Evolutionary conservation across 92 coral and sea anemone species (phyloP), one percentile per base, ranked within the genome.

Genomic region (Phenganax marumi): DNA sequence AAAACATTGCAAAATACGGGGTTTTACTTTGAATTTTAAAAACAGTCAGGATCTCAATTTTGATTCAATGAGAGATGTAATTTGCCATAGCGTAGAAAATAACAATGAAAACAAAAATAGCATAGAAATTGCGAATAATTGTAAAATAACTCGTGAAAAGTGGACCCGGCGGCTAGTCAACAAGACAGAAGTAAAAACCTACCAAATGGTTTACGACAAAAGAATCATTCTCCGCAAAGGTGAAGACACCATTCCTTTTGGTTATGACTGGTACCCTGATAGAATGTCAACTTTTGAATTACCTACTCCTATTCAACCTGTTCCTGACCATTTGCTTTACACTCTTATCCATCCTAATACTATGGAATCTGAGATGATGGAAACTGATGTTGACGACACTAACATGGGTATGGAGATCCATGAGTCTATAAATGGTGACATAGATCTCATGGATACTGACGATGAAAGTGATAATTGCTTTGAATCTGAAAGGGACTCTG

Each of bases 181-280:
- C 72, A 53, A 53, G 61, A 5, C 18, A 47, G 78, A 85, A 52
- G 63, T 48, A 49, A 84, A 78, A 68, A 22, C 83, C 10, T 85
- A 85, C 50, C 77, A 76, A 76, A 33, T 84, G 49, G 87, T 84
- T 25, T 76, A 62, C 52, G 77, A 84, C 70, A 84, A 84, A 43
- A 23, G 88, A 52, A 77, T 66, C 47, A 71, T 72, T 68, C 12
- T 84, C 7, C 50, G 66, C 47, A n/a, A 84, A 18, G 81, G 82
- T 17, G 75, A 52, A 62, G 66, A 68, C 63, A 81, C 78, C 3
- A 26, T 81, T 3, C 87, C 87, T 21, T 84, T 10, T 73, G 82
- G 82, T 7, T 85, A 77, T 52, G 50, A 78, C 75, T 56, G 83
- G 71, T 14, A 13, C 52, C 39, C 84, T n/a, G n/a, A n/a, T n/a